These are phyloP conservation scores for Lycocorax pyrrhopterus DNA, from an alignment of 2,113 vertebrate species.

Conservation along the genomic window DNA sequence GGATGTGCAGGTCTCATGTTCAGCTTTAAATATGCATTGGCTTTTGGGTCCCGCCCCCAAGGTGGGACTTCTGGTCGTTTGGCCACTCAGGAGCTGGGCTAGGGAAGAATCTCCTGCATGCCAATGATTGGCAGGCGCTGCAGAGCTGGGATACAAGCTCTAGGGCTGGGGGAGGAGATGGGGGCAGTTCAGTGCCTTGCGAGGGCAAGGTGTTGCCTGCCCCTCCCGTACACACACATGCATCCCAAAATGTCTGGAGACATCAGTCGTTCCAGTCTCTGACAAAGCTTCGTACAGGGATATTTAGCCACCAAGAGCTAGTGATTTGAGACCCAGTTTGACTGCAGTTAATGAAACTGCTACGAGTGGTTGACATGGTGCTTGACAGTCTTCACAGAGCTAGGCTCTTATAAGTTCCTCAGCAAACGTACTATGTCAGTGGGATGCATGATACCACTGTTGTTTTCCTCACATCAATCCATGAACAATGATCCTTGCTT, in stretches of 20 bases:
- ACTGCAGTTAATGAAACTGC: not conserved
- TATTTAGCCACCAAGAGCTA: not conserved
- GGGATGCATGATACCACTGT: not conserved
- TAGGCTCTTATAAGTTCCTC: not conserved
- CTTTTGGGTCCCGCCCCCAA: rapidly evolving
- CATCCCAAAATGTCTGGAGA: not conserved
- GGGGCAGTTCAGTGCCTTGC: not conserved
- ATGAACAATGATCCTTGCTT: not conserved
- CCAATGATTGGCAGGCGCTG: not conserved
- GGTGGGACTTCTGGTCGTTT: not conserved
- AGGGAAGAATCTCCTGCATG: not conserved
- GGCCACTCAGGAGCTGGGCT: not conserved
- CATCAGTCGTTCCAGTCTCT: not conserved
- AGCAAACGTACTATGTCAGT: not conserved
- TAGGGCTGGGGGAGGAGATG: rapidly evolving
- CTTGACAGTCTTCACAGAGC: not conserved
- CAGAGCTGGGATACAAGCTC: not conserved
- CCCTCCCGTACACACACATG: not conserved
- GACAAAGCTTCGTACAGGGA: not conserved
- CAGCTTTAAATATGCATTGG: not conserved
- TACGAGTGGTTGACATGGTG: not conserved
- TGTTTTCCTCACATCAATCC: not conserved
- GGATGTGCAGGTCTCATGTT: not conserved
- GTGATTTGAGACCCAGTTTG: not conserved
- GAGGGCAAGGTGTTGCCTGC: not conserved